Base-by-base conservation (phyloP, 1,140 invertebrate species). In the Conopomorpha cramerella region DNA sequence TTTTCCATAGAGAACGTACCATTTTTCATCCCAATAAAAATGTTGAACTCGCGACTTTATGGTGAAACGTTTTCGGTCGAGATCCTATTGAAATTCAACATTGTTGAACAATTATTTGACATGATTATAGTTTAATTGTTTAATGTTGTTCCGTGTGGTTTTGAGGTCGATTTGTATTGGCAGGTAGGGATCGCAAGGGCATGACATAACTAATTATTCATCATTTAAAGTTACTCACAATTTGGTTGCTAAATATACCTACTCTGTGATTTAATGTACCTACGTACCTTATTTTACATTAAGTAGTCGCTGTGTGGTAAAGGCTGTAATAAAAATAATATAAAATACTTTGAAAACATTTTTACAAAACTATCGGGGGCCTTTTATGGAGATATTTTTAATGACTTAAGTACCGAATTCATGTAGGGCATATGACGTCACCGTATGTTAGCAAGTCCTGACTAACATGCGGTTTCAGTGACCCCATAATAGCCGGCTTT, bases 401-500 rank as follows among this genome's bases (percentile, higher is more conserved):
- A 23, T 4, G 10, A 10, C 19, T 6, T 4, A 23, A 23, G 19
- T 23, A 10, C 19, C 4, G 19, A 23, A 10, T 23, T 23, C 19
- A 23, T 6, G 10, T 23, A 6, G 19, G 4, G 4, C 19, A 23
- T 23, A 4, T 23, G 10, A 23, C 19, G 10, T 23, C 4, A 23
- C 19, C 19, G 4, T 6, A 17, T 16, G 3, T 34, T 16, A 11
- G 8, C 31, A 19, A 12, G 10, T 18, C 18, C 4, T 7, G 11
- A 14, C 37, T 33, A 32, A 14, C 32, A 40, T 34, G 38, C 28
- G 28, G 28, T 14, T 55, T 55, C 55, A 61, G 47, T 68, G 61
- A 68, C 61, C 64, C 58, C 59, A 64, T 57, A 58, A 51, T 40
- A 49, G 40, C 58, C n/a, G n/a, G 53, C 61, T 68, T 68, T 68